Base-by-base conservation (phyloP, 1,140 invertebrate genomes). In the Caenorhabditis inopinata region DNA sequence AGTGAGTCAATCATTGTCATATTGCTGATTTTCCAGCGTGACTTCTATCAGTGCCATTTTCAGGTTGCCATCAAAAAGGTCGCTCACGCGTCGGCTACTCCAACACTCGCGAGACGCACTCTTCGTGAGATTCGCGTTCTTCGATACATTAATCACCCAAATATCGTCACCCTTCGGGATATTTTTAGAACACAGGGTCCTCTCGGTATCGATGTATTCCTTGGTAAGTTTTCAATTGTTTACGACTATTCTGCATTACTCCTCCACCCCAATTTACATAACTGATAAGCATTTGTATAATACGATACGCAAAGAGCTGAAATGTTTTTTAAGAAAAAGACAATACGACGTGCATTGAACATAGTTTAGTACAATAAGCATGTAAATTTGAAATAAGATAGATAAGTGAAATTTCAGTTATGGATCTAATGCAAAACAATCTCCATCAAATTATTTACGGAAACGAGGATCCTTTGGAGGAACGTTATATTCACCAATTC, bases 1-100 rank as follows among this genome's bases (percentile, higher is more conserved):
- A 16, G 47, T 75, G 6, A 48, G 25, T 47, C 18, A 48, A 25
- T 1, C 11, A 48, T 75, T 9, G n/a, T n/a, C n/a, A n/a, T n/a
- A n/a, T n/a, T n/a, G n/a, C 35, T 18, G 6, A 29, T 47, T 75
- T 5, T 9, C 16, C 46, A 48, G 16, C 45, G 21, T 68, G 21
- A 76, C 18, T 78, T 6, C n/a, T 12, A 76, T 21, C 25, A 7
- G 11, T 35, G 45, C 0, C 18, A 21, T n/a, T 58, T 82, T 27
- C 84, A 88, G 81, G 90, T 91, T 7, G 90, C 90, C 21, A 91
- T 91, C 25, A 91, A 91, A 82, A 90, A 90, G 79, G 91, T 91
- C 76, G 89, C 87, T 58, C 83, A 87, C 58, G 87, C 87, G 18
- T 87, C 87, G 38, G 85, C 85, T 7, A 85, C 87, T 14, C 83